Evolutionary conservation across 2,797 vertebrate genomes (phyloP).

Genomic region (Trichosurus vulpecula): DNA sequence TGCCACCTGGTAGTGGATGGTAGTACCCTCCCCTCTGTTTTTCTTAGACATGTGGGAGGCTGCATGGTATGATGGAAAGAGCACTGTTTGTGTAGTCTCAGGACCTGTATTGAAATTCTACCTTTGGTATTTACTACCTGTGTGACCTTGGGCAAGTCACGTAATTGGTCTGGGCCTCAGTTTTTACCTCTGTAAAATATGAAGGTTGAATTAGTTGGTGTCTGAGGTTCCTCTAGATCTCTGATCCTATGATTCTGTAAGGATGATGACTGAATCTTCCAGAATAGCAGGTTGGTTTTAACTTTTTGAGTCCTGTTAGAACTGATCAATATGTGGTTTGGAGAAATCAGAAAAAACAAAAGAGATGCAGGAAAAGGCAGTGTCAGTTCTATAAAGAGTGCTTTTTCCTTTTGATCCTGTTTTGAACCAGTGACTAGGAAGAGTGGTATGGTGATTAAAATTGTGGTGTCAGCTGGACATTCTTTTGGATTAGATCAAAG

Average conservation of each 20-base stretch:
- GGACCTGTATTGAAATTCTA: not conserved
- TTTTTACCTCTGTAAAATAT: not conserved
- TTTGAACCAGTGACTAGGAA: constrained; percentile 49
- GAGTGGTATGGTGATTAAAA: constrained; percentile 32
- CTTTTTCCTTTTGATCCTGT: constrained; percentile 42
- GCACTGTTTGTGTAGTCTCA: not conserved
- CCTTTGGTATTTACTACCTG: not conserved
- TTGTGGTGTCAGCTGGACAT: constrained; percentile 32
- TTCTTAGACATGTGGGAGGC: not conserved
- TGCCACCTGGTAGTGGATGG: not conserved
- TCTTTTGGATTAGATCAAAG: constrained; percentile 34
- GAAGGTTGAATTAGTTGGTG: not conserved
- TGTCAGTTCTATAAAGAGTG: constrained; percentile 28
- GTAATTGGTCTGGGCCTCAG: not conserved
- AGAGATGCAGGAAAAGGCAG: constrained; percentile 44
- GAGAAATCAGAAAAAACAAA: constrained; percentile 51
- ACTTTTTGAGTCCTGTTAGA: constrained; percentile 22
- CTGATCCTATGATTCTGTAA: not conserved
- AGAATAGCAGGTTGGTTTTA: constrained; percentile 66
- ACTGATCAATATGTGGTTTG: constrained; percentile 53
- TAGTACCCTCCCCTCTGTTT: not conserved
- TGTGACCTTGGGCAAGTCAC: not conserved
- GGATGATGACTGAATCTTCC: constrained; percentile 30
- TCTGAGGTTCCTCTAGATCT: not conserved
- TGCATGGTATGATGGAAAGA: not conserved